These are phyloP conservation scores for Sinella curviseta DNA, from an alignment of 1,140 invertebrate species.

Conservation along the genomic window DNA sequence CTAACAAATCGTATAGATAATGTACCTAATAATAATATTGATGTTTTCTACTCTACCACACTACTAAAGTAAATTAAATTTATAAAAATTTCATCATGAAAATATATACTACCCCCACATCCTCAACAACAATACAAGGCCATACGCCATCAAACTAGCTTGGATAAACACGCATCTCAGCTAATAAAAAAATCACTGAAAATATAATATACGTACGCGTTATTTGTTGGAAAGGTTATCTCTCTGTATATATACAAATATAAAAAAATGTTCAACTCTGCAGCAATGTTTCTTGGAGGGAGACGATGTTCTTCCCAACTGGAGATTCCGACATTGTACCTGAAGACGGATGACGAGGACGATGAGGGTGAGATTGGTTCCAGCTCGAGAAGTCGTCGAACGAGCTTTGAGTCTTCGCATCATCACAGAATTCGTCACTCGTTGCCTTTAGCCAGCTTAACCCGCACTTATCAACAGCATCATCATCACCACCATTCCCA, in stretches of 20 bases:
- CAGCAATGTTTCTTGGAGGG: conserved; percentile 46
- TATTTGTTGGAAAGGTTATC: not conserved
- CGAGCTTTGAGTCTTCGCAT: conserved; percentile 21
- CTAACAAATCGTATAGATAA: not conserved
- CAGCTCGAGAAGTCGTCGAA: conserved; percentile 10
- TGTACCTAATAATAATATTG: not conserved
- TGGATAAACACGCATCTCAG: too few species aligned
- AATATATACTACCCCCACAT: too few species aligned
- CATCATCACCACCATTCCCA: not conserved
- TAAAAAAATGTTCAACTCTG: conserved; percentile 48
- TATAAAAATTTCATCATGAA: too few species aligned
- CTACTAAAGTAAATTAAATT: not conserved
- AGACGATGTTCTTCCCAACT: conserved; percentile 47
- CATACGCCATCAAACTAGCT: too few species aligned
- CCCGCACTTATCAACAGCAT: not conserved
- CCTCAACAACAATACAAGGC: too few species aligned
- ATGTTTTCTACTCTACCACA: too few species aligned
- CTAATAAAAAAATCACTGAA: too few species aligned
- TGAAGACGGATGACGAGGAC: conserved; percentile 34
- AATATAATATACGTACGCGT: too few species aligned
- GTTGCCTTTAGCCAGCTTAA: conserved; percentile 14
- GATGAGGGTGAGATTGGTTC: conserved; percentile 16
- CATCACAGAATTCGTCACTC: conserved; percentile 35
- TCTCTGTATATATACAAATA: not conserved
- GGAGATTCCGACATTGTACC: conserved; percentile 43